Conservation (phyloP, 2,113 vertebrate species). For the Cebidichthys violaceus region DNA sequence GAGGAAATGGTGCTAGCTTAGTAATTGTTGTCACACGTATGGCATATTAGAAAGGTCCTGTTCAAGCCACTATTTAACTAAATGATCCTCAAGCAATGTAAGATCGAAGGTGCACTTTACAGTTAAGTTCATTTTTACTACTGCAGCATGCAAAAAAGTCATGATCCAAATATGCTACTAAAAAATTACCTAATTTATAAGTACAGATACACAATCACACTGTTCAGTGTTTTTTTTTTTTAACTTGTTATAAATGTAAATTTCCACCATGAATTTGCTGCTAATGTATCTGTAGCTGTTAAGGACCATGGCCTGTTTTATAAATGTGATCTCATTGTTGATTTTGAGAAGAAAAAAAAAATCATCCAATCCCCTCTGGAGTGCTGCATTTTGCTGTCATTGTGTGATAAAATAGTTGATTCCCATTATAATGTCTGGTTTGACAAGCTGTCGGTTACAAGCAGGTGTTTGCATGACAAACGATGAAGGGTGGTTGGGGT, state of each 20-base stretch:
- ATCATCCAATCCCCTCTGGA: neutral
- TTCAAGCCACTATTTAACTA: neutral
- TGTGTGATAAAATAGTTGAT: neutral
- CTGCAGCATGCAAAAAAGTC: neutral
- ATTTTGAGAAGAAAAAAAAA: neutral
- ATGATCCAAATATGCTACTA: neutral
- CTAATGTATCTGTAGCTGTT: neutral
- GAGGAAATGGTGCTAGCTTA: neutral
- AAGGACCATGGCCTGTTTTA: neutral
- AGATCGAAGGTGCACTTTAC: too few species aligned
- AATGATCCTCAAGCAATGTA: neutral
- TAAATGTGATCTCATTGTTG: neutral
- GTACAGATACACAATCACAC: neutral
- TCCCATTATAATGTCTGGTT: neutral
- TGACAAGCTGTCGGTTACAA: neutral
- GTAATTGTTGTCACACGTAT: neutral
- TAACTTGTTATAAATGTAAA: neutral
- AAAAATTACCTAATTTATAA: neutral
- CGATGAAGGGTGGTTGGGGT: neutral
- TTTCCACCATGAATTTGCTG: constrained; percentile 4
- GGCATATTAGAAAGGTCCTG: neutral
- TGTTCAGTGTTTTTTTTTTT: neutral
- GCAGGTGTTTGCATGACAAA: neutral
- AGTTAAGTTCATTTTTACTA: too few species aligned
- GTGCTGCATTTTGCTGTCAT: neutral